A percentile compares a stretch with the other conserved stretches of the same genome.
Evolutionary conservation across 1,140 invertebrate species (phyloP).

Genomic region (Papilio dardanus): DNA sequence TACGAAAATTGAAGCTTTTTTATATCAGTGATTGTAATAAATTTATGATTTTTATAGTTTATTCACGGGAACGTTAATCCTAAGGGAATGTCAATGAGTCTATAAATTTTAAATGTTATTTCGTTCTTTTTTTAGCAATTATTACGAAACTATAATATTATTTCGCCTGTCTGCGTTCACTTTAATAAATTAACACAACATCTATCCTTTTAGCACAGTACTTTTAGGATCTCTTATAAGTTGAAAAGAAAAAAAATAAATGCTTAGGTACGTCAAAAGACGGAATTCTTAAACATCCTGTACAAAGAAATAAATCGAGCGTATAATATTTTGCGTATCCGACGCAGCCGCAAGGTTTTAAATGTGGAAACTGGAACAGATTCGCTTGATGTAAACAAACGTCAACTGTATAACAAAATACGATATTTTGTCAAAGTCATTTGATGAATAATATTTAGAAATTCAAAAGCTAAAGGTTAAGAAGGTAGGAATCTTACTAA

Average conservation of each 20-base stretch:
- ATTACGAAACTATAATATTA: slow-evolving; percentile 6
- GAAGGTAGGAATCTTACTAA: background rate
- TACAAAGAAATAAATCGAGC: slow-evolving; percentile 42
- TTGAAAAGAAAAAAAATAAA: too few relatives aligned
- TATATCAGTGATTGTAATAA: background rate
- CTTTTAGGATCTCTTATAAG: too few relatives aligned
- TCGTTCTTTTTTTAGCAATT: slow-evolving; percentile 10
- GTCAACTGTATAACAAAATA: background rate
- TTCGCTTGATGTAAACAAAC: slow-evolving; percentile 37
- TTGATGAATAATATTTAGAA: background rate
- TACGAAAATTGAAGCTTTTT: slow-evolving; percentile 2
- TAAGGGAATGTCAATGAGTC: slow-evolving; percentile 17
- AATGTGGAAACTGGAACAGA: slow-evolving; percentile 54
- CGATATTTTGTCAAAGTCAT: background rate
- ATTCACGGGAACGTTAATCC: slow-evolving; percentile 3
- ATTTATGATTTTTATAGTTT: slow-evolving; percentile 1
- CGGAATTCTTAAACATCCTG: slow-evolving; percentile 39
- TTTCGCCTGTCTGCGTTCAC: too few relatives aligned
- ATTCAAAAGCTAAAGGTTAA: background rate
- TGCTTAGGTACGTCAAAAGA: background rate
- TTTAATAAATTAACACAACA: too few relatives aligned
- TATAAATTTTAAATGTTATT: slow-evolving; percentile 2
- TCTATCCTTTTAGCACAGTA: too few relatives aligned
- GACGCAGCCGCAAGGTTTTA: slow-evolving; percentile 41
- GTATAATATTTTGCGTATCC: slow-evolving; percentile 47